phyloP scores from a whole-genome alignment of 2,888 invertebrate genomes.

The Nomada lathburiana region DNA sequence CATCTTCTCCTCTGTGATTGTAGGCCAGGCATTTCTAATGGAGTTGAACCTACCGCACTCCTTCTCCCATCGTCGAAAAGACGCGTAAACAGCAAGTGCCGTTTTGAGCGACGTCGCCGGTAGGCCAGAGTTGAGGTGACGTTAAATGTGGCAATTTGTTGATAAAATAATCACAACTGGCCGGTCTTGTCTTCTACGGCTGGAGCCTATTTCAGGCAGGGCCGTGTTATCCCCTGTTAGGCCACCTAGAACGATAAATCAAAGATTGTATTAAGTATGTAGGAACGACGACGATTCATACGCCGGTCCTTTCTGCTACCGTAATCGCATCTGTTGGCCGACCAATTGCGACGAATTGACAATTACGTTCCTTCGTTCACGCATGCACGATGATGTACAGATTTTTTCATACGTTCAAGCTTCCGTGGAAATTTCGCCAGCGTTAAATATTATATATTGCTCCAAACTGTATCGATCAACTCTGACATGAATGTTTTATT shows the following conservation, averaged over 20 bases:
- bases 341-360: constrained; percentile 54
- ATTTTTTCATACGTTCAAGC: constrained; percentile 35
- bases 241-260: constrained; percentile 51
- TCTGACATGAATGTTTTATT: background rate
- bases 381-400: constrained; percentile 27
- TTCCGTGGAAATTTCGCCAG: constrained; percentile 12
- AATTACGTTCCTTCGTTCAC: constrained; percentile 53
- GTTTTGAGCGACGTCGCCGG: constrained; percentile 52
- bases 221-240: constrained; percentile 51
- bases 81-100: constrained; percentile 60
- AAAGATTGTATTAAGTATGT: constrained; percentile 41
- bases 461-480: background rate
- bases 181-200: constrained; percentile 61
- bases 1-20: no score
- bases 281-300: constrained; percentile 38
- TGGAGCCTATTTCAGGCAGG: constrained; percentile 66
- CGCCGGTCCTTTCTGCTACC: constrained; percentile 41
- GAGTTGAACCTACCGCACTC: no score
- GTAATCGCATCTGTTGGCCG: constrained; percentile 45
- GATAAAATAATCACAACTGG: constrained; percentile 70
- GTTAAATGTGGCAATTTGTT: constrained; percentile 73
- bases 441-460: background rate
- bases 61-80: background rate
- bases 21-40: background rate
- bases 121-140: constrained; percentile 57